These are phyloP conservation scores for Aulostomus chinensis DNA, from an alignment of 2,797 vertebrate genomes.

Conservation along the genomic window DNA sequence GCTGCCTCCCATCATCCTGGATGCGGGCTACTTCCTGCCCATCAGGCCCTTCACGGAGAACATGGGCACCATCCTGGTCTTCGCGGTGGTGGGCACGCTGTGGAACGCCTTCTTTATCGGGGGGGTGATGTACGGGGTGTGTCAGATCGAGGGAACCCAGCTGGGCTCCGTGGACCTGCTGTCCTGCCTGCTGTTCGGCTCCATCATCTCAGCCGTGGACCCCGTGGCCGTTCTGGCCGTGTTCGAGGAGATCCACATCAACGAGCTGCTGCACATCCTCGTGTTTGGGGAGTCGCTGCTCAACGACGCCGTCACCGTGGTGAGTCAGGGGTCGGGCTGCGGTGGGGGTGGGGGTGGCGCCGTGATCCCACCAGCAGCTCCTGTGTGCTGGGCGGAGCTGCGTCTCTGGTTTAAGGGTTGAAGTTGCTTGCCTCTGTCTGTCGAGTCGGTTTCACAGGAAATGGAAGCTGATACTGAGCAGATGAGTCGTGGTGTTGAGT, in stretches of 20 bases:
- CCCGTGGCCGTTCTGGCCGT: slow-evolving; percentile 95
- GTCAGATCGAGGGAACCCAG: slow-evolving; percentile 75
- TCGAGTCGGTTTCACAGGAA: no score
- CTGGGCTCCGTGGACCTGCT: slow-evolving; percentile 84
- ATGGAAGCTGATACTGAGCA: no score
- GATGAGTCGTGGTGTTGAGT: no score
- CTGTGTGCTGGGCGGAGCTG: no score
- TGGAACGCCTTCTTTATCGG: slow-evolving; percentile 95
- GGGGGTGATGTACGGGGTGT: slow-evolving; percentile 86
- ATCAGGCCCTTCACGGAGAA: slow-evolving; percentile 91
- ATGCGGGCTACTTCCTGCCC: slow-evolving; percentile 96
- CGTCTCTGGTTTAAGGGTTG: no score
- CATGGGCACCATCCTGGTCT: slow-evolving; percentile 93
- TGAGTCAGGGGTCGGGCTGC: slow-evolving; percentile 72
- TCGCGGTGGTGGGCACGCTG: slow-evolving; percentile 93
- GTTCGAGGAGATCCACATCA: slow-evolving; percentile 98
- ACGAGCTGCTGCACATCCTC: slow-evolving; percentile 93
- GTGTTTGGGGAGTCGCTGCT: slow-evolving; percentile 97
- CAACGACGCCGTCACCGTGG: slow-evolving; percentile 96
- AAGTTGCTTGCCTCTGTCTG: no score
- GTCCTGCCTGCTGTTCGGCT: slow-evolving; percentile 91
- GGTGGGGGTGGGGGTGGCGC: no score
- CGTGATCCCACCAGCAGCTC: no score
- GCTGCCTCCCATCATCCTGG: slow-evolving; percentile 96
- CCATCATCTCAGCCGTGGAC: slow-evolving; percentile 95